Evolutionary conservation across 1,140 invertebrate genomes (phyloP).

Genomic region (Cardiocondyla obscurior): DNA sequence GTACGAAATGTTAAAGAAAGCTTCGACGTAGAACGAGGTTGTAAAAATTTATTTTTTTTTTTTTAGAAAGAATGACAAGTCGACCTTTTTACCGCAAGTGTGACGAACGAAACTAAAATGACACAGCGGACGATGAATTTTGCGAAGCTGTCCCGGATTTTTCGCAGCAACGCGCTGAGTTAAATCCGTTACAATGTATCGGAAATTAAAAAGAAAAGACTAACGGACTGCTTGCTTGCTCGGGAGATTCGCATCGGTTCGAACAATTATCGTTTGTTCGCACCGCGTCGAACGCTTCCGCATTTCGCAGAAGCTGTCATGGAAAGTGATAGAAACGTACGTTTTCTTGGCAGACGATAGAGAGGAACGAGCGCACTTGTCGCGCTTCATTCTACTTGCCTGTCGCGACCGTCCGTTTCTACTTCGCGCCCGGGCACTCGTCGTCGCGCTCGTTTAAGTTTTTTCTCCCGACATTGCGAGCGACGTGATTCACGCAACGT

Average conservation of each 20-base stretch:
- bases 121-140: neutral
- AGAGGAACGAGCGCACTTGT: neutral
- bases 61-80: neutral
- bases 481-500: constrained; percentile 22
- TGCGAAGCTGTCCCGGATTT: neutral
- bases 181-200: neutral
- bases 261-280: neutral
- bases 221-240: neutral
- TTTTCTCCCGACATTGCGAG: neutral
- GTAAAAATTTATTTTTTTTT: constrained; percentile 4
- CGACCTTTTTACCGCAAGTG: neutral
- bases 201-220: neutral
- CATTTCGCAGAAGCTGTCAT: neutral
- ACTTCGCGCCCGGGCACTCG: neutral
- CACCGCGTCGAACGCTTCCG: neutral
- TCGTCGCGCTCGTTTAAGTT: neutral
- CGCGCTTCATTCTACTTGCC: constrained; percentile 20
- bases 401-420: constrained; percentile 33
- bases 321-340: neutral
- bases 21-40: neutral
- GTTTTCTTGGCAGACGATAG: neutral
- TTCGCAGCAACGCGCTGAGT: neutral
- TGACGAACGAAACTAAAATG: neutral
- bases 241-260: neutral
- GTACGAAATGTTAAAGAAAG: neutral